A percentile compares a stretch with the other conserved stretches of the same genome.
These are phyloP conservation scores for Pyrrhosoma nymphula DNA, from an alignment of 2,888 invertebrate genomes.

Conservation along the genomic window DNA sequence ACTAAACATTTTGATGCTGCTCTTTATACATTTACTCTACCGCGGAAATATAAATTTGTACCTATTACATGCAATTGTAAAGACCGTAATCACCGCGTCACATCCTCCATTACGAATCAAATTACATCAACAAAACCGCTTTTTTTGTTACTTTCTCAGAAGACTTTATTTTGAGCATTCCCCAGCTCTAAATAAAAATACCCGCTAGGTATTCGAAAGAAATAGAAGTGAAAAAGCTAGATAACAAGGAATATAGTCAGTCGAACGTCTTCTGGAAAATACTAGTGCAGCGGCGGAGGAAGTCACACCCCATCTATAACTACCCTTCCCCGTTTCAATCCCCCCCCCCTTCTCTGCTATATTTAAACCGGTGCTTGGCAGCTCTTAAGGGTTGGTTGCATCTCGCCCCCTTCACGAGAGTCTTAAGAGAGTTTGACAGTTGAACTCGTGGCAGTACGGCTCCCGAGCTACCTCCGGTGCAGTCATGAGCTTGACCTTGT, in stretches of 20 bases:
- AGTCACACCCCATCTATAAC: not conserved
- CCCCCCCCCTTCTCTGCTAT: slow-evolving; percentile 18
- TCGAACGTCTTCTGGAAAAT: not conserved
- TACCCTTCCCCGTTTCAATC: not conserved
- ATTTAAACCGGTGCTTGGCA: slow-evolving; percentile 2
- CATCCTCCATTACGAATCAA: no score
- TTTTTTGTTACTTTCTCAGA: not conserved
- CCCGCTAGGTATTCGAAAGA: not conserved
- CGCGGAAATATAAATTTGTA: no score
- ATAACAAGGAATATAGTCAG: not conserved
- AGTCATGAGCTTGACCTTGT: slow-evolving; percentile 48
- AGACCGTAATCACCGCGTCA: no score
- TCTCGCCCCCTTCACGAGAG: not conserved
- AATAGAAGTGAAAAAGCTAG: not conserved
- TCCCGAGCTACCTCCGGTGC: not conserved
- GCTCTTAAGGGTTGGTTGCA: not conserved
- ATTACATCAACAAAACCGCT: no score
- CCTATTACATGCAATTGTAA: no score
- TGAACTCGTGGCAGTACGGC: not conserved
- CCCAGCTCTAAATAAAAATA: not conserved
- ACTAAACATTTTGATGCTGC: no score
- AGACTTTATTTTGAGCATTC: not conserved
- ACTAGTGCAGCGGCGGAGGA: not conserved
- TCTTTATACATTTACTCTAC: no score
- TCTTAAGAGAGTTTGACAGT: not conserved